These are phyloP conservation scores for Crocidura indochinensis DNA, from an alignment of 2,797 vertebrate genomes.

Conservation along the genomic window DNA sequence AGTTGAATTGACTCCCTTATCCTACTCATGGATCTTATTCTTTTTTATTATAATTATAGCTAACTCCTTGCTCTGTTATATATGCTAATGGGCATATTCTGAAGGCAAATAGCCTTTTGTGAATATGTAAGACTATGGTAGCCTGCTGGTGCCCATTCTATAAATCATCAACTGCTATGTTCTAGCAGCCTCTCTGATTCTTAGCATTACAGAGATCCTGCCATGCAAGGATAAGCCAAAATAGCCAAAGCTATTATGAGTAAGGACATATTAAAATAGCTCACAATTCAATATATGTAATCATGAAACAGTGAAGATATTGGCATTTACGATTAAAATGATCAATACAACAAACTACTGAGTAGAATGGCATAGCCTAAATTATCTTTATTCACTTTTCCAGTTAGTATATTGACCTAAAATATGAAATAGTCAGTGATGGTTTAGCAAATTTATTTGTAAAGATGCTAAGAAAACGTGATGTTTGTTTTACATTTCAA, in stretches of 20 bases:
- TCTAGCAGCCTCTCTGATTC: not conserved
- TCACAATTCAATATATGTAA: not conserved
- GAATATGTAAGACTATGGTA: not conserved
- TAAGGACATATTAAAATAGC: not conserved
- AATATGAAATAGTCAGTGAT: not conserved
- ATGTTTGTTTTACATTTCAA: not conserved
- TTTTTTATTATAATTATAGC: not conserved
- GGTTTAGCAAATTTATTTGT: constrained; percentile 40
- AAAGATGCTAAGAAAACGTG: constrained; percentile 58
- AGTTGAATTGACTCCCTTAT: not conserved
- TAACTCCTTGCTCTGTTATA: not conserved
- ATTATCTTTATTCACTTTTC: not conserved
- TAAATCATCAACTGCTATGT: not conserved
- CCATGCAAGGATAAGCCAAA: not conserved
- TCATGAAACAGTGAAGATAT: constrained; percentile 51
- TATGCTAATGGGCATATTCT: not conserved
- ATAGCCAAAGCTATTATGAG: not conserved
- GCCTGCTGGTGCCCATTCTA: not conserved
- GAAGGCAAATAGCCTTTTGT: constrained; percentile 38
- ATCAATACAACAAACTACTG: not conserved
- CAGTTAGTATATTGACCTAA: constrained; percentile 24
- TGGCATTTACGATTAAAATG: constrained; percentile 46
- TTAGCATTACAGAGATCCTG: not conserved
- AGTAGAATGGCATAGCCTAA: not conserved
- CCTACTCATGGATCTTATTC: not conserved